Base-by-base conservation (phyloP, 2,888 invertebrate genomes). In the Matsumyia berberina region DNA sequence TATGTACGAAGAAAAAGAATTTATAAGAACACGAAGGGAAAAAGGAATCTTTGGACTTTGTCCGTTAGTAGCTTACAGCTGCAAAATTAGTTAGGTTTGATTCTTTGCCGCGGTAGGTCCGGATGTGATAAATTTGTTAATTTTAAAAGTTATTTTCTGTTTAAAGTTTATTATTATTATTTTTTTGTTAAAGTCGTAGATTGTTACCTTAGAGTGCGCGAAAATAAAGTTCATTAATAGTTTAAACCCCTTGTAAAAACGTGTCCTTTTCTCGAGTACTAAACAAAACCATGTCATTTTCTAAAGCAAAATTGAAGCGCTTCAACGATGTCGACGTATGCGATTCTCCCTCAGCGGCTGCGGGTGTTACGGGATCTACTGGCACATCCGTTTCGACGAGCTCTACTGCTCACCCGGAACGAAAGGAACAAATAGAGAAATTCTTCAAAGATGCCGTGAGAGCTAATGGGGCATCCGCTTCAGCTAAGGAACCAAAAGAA, bases 231-330 rank as follows among this genome's bases (percentile, higher is more conserved):
- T 39, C 8, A 19, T 55, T 69, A 12, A 49, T 19, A 29, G 44
- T 62, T 57, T 8, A 69, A n/a, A 15, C 5, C 42, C 17, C 9
- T 19, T 70, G 24, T 42, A 15, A 3, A 29, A 67, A 62, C 24
- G 1, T 29, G n/a, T 31, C 29, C 24, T 1, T 17, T 35, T 35
- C 37, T 57, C 11, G 2, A 46, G 11, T 15, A 42, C 15, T 8
- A n/a, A 7, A 12, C 15, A 8, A 53, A 72, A 76, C 6, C 39
- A 91, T 90, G 90, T 91, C 91, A 35, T 91, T 92, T 72, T 90
- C 91, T 31, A 92, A 92, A 88, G 92, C 92, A 37, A 92, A 92
- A 88, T 88, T 92, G 78, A 92, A 92, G 87, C 90, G 92, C 64
- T 92, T 92, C 79, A 92, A 92, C 55, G 92, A 92, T 80, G 88